Base-by-base conservation (phyloP, 2,888 invertebrate species). In the Helobdella robusta region DNA sequence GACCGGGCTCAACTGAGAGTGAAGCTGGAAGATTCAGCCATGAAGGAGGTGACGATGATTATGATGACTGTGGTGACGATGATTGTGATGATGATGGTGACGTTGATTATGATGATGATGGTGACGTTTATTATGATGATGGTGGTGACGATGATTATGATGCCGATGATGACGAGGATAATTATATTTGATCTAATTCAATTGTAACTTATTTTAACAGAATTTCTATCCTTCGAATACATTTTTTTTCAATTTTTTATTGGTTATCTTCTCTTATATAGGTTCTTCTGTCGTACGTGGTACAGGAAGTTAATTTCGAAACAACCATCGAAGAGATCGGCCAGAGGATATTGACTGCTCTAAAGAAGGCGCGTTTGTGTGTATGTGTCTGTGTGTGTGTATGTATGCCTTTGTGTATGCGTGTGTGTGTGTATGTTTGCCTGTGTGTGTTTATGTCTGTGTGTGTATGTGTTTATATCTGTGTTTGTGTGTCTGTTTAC, bases 261-360 rank as follows among this genome's bases (percentile, higher is more conserved):
- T 32, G 58, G 23, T 15, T n/a, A 11, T 2, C 23, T 58, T 32
- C 11, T 3, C 23, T 34, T 58, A 2, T 62, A 32, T 44, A 68
- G 68, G 63, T 63, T 20, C 59, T 68, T 11, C 50, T 66, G n/a
- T 36, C 32, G 28, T 40, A 60, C 11, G 61, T 67, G 18, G 44
- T 58, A 40, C 44, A 36, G 20, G n/a, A 30, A 25, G 40, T 5
- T 32, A 58, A 54, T 11, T n/a, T 36, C 20, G 63, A 66, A 46
- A 40, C 64, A 32, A 66, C 66, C 54, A 66, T 52, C 48, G 67
- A 86, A 0, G 89, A 89, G 77, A 85, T 89, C 46, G 89, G 88
- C 0, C 88, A 88, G 74, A 81, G 89, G 68, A 87, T 89, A 70
- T 83, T 86, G 62, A 84, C 85, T 2, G 87, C 87, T 30, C 84